Evolutionary conservation across 1,140 invertebrate species (phyloP).

Genomic region (Heterodera schachtii): DNA sequence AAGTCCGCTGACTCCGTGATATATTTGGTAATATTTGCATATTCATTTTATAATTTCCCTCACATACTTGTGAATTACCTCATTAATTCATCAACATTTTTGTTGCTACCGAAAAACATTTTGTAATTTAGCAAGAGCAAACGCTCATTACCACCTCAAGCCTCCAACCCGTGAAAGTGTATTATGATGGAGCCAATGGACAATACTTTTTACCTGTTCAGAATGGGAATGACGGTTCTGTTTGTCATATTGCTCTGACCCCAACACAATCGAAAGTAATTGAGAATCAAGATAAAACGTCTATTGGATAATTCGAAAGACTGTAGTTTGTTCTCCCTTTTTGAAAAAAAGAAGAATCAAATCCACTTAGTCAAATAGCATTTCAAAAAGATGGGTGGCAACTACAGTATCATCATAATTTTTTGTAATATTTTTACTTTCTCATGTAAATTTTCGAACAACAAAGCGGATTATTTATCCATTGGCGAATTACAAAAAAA

Average conservation of each 20-base stretch:
- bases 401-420: no score
- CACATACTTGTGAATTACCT: background rate
- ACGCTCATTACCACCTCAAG: conserved; percentile 8
- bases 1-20: background rate
- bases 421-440: no score
- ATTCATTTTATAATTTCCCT: no score
- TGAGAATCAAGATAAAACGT: background rate
- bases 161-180: conserved; percentile 47
- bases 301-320: background rate
- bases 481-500: no score
- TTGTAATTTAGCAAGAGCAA: conserved; percentile 24
- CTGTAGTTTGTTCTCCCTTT: no score
- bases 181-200: conserved; percentile 42
- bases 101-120: background rate
- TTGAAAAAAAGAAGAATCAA: no score
- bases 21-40: conserved; percentile 13
- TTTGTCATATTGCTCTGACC: background rate
- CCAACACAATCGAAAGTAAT: background rate
- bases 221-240: background rate
- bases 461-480: no score
- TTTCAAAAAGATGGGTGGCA: no score
- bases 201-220: conserved; percentile 44
- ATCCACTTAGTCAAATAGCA: no score
- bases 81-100: background rate
- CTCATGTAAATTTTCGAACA: no score